A percentile compares a stretch with the other conserved stretches of the same genome.
These are phyloP conservation scores for Fragum fragum DNA, from an alignment of 2,888 invertebrate genomes.

Conservation along the genomic window DNA sequence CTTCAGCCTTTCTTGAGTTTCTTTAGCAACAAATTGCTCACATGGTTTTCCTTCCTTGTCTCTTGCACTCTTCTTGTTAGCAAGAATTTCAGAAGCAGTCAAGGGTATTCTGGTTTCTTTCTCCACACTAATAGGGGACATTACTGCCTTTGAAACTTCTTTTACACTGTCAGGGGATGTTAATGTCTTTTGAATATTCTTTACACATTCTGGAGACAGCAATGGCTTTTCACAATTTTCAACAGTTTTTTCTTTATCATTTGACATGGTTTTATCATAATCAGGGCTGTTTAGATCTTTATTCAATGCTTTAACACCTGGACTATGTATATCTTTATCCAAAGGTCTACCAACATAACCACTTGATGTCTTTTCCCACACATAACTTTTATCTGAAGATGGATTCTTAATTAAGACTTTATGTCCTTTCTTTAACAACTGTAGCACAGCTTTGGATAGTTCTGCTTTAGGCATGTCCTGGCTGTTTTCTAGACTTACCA, in stretches of 20 bases:
- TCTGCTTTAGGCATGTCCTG: constrained; percentile 8
- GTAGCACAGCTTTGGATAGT: constrained; percentile 56
- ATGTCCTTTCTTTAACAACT: constrained; percentile 62
- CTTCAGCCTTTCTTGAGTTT: background rate
- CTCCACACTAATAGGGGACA: background rate
- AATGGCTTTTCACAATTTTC: background rate
- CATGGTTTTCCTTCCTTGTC: constrained; percentile 1
- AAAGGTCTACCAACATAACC: constrained; percentile 65
- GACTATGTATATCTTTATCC: constrained; percentile 31
- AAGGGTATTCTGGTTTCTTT: background rate
- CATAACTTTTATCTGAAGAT: constrained; percentile 53
- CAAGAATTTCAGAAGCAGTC: constrained; percentile 40
- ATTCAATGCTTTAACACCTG: background rate
- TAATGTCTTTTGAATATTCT: background rate
- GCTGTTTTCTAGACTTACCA: background rate
- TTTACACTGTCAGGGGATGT: background rate
- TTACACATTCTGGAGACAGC: background rate
- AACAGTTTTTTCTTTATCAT: constrained; percentile 16
- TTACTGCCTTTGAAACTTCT: background rate
- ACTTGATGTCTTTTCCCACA: constrained; percentile 66
- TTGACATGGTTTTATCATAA: background rate
- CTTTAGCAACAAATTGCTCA: background rate
- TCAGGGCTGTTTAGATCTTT: background rate
- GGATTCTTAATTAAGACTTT: constrained; percentile 66
- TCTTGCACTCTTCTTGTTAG: background rate